Evolutionary conservation across 2,888 invertebrate species (phyloP), one percentile per base, ranked within the genome.

Genomic region (Ectemnius continuus): DNA sequence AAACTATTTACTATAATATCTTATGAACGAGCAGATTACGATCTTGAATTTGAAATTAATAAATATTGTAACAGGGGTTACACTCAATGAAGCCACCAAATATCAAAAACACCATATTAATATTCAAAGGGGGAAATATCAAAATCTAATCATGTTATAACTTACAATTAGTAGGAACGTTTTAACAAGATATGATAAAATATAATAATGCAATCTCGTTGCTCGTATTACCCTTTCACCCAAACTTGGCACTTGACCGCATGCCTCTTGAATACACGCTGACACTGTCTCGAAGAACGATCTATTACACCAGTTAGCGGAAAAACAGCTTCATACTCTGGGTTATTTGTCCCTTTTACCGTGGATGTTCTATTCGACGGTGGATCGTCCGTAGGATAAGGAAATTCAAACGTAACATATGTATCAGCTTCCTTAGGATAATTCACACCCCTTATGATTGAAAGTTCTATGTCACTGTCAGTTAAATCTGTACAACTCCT

Each of bases 351-450:
- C 88, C 96, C 95, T 88, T 95, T 96, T 3, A 98, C 93, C 2
- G 96, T 94, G 0, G 93, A 91, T 0, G 98, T 97, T 84, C 95
- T 94, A 75, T 97, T 96, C 23, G 93, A 93, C 52, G 94, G 94
- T 0, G 94, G 94, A 70, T 94, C 94, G 60, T 97, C 96, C 94
- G 96, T 89, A 23, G 98, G 98, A 91, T 94, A 97, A 0, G 98
- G 98, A 90, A 99, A 97, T 88, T 98, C 98, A 86, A 96, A 95
- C 88, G 96, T 97, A 13, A 99, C 96, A 88, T 97, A 99, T 0
- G 98, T 98, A 87, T 98, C 98, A 36, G 97, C 93, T 74, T 98
- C 97, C 88, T 96, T 96, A 0, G 97, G 95, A 91, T 96, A 97
- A 83, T 96, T 96, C 75, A 98, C 94, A 61, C 98, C 98, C 83